These are phyloP conservation scores for Bombylius discolor DNA, from an alignment of 2,888 invertebrate genomes.

Conservation along the genomic window DNA sequence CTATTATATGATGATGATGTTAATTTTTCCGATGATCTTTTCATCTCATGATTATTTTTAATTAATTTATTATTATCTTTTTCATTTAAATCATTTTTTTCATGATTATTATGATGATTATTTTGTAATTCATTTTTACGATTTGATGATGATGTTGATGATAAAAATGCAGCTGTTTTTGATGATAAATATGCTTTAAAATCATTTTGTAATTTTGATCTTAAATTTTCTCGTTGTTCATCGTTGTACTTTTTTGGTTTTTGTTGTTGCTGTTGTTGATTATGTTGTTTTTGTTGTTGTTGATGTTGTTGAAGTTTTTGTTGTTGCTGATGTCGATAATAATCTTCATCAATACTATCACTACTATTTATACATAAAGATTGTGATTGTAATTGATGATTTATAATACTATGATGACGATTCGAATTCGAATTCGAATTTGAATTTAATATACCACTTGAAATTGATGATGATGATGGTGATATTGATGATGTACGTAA, in stretches of 20 bases:
- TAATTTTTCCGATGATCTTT: background rate
- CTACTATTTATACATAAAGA: too few species aligned
- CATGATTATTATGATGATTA: slow-evolving; percentile 23
- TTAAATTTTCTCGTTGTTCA: background rate
- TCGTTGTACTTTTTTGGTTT: background rate
- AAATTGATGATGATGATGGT: slow-evolving; percentile 15
- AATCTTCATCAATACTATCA: too few species aligned
- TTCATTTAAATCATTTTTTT: background rate
- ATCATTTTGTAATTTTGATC: background rate
- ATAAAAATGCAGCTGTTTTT: background rate
- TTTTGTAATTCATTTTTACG: background rate
- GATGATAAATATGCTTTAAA: background rate
- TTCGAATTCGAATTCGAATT: too few species aligned
- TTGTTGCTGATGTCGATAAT: too few species aligned
- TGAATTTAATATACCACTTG: slow-evolving; percentile 20
- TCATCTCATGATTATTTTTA: background rate
- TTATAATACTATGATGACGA: too few species aligned
- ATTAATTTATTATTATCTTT: background rate
- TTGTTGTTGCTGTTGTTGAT: background rate
- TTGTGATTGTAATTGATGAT: too few species aligned
- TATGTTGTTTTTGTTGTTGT: background rate
- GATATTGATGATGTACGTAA: background rate
- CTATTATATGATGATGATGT: slow-evolving; percentile 32
- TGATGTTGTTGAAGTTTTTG: background rate
- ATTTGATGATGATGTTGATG: background rate